Percentiles rank a stretch among this genome's conserved stretches.
Conservation (phyloP, 2,797 vertebrate genomes). For the Sciurus vulgaris region DNA sequence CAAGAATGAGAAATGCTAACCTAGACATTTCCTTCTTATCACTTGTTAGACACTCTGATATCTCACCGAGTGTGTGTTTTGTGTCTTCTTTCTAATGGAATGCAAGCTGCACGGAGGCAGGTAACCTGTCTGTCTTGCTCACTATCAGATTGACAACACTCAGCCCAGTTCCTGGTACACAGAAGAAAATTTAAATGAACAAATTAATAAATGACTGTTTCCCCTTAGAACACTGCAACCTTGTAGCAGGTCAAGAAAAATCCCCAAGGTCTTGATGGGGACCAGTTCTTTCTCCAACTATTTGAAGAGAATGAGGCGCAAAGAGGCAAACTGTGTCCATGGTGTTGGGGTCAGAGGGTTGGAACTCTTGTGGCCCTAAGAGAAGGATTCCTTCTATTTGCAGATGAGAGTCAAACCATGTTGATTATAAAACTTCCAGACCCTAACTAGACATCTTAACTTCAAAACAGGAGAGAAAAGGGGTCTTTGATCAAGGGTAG, state of each 20-base stretch:
- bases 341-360: neutral
- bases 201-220: neutral
- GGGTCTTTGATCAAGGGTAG: neutral
- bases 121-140: neutral
- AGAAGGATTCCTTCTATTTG: neutral
- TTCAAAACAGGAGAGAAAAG: neutral
- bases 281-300: neutral
- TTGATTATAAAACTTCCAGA: neutral
- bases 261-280: neutral
- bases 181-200: neutral
- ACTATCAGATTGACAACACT: rapidly evolving
- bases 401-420: neutral
- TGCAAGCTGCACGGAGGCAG: neutral
- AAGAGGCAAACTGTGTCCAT: neutral
- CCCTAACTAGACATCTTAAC: neutral
- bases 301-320: neutral
- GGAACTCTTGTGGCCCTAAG: no score
- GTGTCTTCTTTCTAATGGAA: neutral
- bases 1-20: neutral
- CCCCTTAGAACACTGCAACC: neutral
- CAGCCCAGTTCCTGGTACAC: neutral
- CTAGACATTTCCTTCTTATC: neutral
- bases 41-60: neutral
- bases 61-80: neutral
- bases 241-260: neutral